A percentile compares a stretch with the other conserved stretches of the same genome.
phyloP scores from a whole-genome alignment of 2,113 vertebrate species.

The Cygnus atratus region DNA sequence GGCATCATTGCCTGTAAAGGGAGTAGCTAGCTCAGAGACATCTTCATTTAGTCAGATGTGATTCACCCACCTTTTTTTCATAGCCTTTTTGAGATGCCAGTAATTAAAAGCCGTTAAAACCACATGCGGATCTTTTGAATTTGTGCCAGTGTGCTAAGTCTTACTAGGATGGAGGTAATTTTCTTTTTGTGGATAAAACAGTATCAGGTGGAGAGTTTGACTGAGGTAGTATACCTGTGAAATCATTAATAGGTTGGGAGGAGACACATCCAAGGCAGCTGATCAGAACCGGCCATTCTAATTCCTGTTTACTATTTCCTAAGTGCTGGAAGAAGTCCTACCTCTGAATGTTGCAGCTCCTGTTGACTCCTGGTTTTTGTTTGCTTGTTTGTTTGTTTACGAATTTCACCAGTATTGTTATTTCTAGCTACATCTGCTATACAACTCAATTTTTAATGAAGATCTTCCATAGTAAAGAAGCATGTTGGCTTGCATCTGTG shows the following conservation, averaged over 20 bases:
- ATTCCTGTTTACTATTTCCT: not conserved
- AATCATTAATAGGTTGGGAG: not conserved
- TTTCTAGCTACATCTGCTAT: not conserved
- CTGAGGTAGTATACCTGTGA: not conserved
- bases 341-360: not conserved
- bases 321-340: not conserved
- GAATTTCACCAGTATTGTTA: not conserved
- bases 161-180: not conserved
- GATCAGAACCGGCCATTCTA: not conserved
- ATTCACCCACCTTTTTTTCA: rapidly evolving
- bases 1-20: not conserved
- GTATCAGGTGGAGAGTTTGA: not conserved
- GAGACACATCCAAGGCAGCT: not conserved
- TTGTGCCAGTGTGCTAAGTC: not conserved
- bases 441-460: not conserved
- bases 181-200: not conserved
- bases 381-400: not conserved
- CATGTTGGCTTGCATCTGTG: not conserved
- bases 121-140: not conserved
- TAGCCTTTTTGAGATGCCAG: not conserved
- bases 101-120: not conserved
- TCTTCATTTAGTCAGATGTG: not conserved
- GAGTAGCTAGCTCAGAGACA: not conserved
- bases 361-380: no score
- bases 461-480: not conserved